A percentile compares a stretch with the other conserved stretches of the same genome.
Conservation (phyloP, 2,888 invertebrate genomes). For the Limulus polyphemus region DNA sequence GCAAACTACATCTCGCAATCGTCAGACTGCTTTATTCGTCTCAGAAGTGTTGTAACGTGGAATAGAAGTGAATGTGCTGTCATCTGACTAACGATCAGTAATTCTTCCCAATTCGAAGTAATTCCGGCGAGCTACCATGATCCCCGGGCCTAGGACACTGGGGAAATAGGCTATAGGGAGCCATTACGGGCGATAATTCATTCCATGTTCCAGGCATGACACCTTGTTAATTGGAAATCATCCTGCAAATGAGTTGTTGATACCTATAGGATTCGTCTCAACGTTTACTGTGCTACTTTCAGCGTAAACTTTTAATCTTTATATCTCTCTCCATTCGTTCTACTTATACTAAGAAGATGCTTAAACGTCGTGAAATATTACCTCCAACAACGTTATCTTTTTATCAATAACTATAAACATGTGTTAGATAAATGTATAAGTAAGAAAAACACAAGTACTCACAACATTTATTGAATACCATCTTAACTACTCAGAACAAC, state of each 20-base stretch:
- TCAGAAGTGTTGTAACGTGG: background rate
- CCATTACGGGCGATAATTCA: conserved; percentile 21
- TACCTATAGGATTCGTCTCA: background rate
- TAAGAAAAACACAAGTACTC: too few relatives aligned
- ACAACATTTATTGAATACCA: too few relatives aligned
- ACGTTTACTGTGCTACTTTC: too few relatives aligned
- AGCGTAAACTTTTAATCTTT: too few relatives aligned
- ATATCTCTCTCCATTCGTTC: too few relatives aligned
- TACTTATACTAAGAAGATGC: too few relatives aligned
- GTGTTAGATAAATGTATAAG: too few relatives aligned
- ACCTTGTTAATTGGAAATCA: conserved; percentile 22
- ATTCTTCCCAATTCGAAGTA: conserved; percentile 16
- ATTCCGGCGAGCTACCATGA: background rate
- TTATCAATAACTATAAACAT: too few relatives aligned
- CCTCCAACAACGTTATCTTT: too few relatives aligned
- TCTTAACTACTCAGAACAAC: too few relatives aligned
- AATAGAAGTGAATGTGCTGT: conserved; percentile 2
- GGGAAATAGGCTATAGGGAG: conserved; percentile 15
- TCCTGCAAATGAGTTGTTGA: conserved; percentile 20
- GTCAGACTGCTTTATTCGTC: background rate
- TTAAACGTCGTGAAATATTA: too few relatives aligned
- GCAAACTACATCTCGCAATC: background rate
- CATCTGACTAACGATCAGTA: conserved; percentile 11
- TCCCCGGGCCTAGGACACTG: conserved; percentile 3
- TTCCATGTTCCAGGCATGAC: conserved; percentile 16